Evolutionary conservation across 2,797 vertebrate genomes (phyloP), one percentile per base, ranked within the genome.

Genomic region (Micrastur ruficollis): DNA sequence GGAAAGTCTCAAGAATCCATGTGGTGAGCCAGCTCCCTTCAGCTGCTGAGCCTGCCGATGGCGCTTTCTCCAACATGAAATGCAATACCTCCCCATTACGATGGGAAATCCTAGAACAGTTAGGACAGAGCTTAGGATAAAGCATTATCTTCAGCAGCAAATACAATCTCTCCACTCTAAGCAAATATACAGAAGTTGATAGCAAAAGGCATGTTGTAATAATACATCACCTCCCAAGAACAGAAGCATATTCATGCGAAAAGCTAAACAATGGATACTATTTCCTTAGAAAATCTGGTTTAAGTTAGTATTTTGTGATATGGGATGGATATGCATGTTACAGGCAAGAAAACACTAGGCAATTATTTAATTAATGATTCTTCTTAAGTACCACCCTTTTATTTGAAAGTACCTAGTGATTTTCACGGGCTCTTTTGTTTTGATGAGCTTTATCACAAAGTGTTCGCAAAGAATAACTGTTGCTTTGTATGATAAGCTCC

Each of bases 1-100:
- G 81, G 92, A 97, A 95, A 81, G 72, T 65, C 86, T 91, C 49
- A 66, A 46, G 92, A 82, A 84, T 34, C 52, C 82, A 61, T 29
- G 59, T 65, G 55, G 58, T 61, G 78, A 95, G 61, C 65, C 90
- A 95, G 58, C 14, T 96, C 65, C 80, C 68, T 63, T 76, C 89
- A 94, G 92, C 89, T 95, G 71, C 95, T 61, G 75, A 78, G 79
- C 72, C 58, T 81, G 67, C 61, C 0, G 0, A 38, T 6, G 31
- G 17, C 7, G 12, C 31, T 8, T 32, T 44, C 61, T 38, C 61
- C 91, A 61, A 0, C 19, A 7, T 7, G 68, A 93, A 93, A 93
- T 26, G 63, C 70, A 83, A 58, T 44, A 66, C 50, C 61, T 90
- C 38, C 58, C 74, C 10, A 7, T 3, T 58, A 55, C 58, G 79